Evolutionary conservation across 2,888 invertebrate species (phyloP).

Genomic region (Monopis laevigella): DNA sequence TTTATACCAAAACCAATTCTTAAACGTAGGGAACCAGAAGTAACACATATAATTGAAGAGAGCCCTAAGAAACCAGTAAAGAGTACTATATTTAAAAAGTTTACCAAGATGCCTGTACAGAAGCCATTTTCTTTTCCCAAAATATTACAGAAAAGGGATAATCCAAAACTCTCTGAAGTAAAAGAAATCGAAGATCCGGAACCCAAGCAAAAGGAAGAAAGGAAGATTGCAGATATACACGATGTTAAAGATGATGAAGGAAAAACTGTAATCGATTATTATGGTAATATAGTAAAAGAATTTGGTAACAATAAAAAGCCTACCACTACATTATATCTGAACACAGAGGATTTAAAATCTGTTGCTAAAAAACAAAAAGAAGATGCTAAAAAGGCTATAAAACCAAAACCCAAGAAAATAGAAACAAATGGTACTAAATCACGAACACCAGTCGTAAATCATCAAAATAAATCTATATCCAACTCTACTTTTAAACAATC

Average conservation of each 20-base stretch:
- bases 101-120: slow-evolving; percentile 48
- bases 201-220: neutral
- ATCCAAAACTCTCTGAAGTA: slow-evolving; percentile 28
- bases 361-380: slow-evolving; percentile 62
- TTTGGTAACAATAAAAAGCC: slow-evolving; percentile 66
- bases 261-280: slow-evolving; percentile 79
- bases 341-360: slow-evolving; percentile 70
- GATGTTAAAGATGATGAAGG: slow-evolving; percentile 69
- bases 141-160: slow-evolving; percentile 44
- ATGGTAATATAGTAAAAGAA: slow-evolving; percentile 81
- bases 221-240: slow-evolving; percentile 26
- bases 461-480: slow-evolving; percentile 19
- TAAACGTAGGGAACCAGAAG: slow-evolving; percentile 65
- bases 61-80: slow-evolving; percentile 42
- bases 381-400: slow-evolving; percentile 29
- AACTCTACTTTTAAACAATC: slow-evolving; percentile 20
- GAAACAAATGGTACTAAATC: slow-evolving; percentile 26
- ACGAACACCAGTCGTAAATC: slow-evolving; percentile 17
- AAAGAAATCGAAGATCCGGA: slow-evolving; percentile 8
- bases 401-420: slow-evolving; percentile 30
- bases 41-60: slow-evolving; percentile 25
- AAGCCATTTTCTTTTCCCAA: slow-evolving; percentile 46
- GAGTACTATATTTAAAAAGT: slow-evolving; percentile 46
- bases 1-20: slow-evolving; percentile 83
- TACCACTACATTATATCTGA: slow-evolving; percentile 64